Conservation (phyloP, 1,140 invertebrate genomes). For the Rhagoletis zephyria region DNA sequence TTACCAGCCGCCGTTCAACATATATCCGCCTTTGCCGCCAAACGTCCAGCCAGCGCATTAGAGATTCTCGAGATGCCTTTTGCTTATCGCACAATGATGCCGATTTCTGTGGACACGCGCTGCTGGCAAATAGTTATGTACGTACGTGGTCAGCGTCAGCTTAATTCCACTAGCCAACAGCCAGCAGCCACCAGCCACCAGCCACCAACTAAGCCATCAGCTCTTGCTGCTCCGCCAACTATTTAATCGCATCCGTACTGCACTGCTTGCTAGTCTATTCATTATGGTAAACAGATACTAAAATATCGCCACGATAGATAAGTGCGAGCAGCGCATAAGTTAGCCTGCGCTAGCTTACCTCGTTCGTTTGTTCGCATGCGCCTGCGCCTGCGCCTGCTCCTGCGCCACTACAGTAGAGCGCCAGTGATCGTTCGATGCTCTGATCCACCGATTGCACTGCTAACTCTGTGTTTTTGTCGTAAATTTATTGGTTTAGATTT, state of each 20-base stretch:
- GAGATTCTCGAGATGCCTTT: slow-evolving; percentile 23
- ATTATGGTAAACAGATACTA: slow-evolving; percentile 48
- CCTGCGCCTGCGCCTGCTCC: neutral
- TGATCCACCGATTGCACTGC: neutral
- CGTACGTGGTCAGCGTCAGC: neutral
- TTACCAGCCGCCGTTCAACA: neutral
- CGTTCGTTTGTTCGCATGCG: neutral
- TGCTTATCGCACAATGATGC: neutral
- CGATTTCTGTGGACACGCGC: slow-evolving; percentile 20
- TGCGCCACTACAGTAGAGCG: neutral
- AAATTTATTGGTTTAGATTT: slow-evolving; percentile 72
- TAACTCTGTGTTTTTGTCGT: slow-evolving; percentile 67
- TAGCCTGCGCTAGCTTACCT: neutral
- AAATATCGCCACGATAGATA: slow-evolving; percentile 36
- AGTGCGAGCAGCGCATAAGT: slow-evolving; percentile 3
- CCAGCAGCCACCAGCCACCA: neutral
- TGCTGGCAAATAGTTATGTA: slow-evolving; percentile 11
- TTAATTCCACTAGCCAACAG: neutral
- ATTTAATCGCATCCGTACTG: slow-evolving; percentile 36
- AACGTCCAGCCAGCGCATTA: neutral
- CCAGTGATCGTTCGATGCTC: neutral
- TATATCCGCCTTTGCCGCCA: neutral
- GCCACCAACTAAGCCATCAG: neutral
- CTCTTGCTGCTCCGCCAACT: neutral
- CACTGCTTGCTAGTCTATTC: slow-evolving; percentile 9